phyloP scores from a whole-genome alignment of 2,113 vertebrate genomes.

The Malurus alboscapulatus region DNA sequence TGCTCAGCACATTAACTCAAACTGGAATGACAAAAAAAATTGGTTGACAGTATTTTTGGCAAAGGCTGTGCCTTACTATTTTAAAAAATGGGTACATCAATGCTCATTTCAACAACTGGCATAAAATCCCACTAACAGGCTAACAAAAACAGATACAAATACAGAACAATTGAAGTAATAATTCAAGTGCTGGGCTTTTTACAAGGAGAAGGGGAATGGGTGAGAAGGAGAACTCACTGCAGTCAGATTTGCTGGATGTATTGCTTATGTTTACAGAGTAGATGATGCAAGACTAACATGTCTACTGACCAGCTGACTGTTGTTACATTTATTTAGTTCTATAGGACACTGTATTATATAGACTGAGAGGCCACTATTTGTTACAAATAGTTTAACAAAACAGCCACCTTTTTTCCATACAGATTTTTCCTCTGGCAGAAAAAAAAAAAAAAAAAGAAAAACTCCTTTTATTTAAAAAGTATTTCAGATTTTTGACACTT shows the following conservation, averaged over 20 bases:
- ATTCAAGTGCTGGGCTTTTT: slow-evolving; percentile 86
- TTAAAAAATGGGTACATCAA: slow-evolving; percentile 78
- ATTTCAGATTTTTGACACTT: slow-evolving; percentile 79
- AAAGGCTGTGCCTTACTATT: slow-evolving; percentile 77
- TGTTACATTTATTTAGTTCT: slow-evolving; percentile 78
- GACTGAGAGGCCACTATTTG: slow-evolving; percentile 83
- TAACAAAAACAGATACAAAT: slow-evolving; percentile 85
- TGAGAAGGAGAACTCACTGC: slow-evolving; percentile 72
- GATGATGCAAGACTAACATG: slow-evolving; percentile 55
- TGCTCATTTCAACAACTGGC: slow-evolving; percentile 82
- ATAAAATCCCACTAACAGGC: slow-evolving; percentile 83
- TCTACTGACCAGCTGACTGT: slow-evolving; percentile 38
- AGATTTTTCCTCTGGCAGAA: slow-evolving; percentile 38
- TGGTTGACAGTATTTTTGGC: slow-evolving; percentile 74
- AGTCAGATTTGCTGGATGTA: slow-evolving; percentile 64
- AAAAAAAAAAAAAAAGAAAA: not conserved
- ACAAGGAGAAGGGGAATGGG: slow-evolving; percentile 72
- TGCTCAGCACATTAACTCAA: slow-evolving; percentile 85
- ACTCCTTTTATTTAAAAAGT: slow-evolving; percentile 75
- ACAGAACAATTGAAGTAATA: slow-evolving; percentile 83
- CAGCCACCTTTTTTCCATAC: slow-evolving; percentile 69
- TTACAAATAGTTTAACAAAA: slow-evolving; percentile 86
- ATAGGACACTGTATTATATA: slow-evolving; percentile 80
- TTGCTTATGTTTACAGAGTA: slow-evolving; percentile 69
- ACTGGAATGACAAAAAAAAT: slow-evolving; percentile 78